phyloP scores from a whole-genome alignment of 2,888 invertebrate species.

The Hololepta plana region DNA sequence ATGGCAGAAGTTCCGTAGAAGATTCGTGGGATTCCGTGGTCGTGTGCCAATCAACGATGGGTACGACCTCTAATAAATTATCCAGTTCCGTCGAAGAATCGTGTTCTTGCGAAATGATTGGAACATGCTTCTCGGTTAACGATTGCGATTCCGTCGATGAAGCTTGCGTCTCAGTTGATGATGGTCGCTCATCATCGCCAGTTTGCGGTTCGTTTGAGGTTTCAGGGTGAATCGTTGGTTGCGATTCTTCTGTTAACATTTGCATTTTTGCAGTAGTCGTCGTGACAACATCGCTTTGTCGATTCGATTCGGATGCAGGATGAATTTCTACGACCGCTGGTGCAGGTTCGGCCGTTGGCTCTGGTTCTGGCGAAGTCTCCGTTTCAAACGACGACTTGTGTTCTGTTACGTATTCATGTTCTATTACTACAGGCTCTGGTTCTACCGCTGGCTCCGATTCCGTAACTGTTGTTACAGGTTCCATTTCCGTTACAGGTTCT shows the following conservation, averaged over 20 bases:
- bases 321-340: conserved; percentile 8
- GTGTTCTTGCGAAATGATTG: too few species aligned
- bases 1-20: too few species aligned
- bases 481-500: conserved; percentile 11
- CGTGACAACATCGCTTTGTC: neutral
- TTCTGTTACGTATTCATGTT: conserved; percentile 16
- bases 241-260: conserved; percentile 2
- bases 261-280: neutral
- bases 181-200: neutral
- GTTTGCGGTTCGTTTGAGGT: conserved; percentile 3
- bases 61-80: too few species aligned
- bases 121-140: too few species aligned
- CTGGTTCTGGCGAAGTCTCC: conserved; percentile 12
- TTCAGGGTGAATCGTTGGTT: conserved; percentile 1
- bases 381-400: conserved; percentile 21
- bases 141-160: too few species aligned
- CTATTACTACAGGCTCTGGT: conserved; percentile 13
- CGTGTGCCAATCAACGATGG: too few species aligned
- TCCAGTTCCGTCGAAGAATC: too few species aligned
- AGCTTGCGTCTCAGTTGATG: too few species aligned
- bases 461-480: conserved; percentile 13
- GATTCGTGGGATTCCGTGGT: neutral
- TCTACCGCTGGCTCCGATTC: conserved; percentile 14
- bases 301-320: conserved; percentile 11
- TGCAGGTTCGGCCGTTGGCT: conserved; percentile 11